phyloP scores from a whole-genome alignment of 2,797 vertebrate species.

The Propithecus perrieri region DNA sequence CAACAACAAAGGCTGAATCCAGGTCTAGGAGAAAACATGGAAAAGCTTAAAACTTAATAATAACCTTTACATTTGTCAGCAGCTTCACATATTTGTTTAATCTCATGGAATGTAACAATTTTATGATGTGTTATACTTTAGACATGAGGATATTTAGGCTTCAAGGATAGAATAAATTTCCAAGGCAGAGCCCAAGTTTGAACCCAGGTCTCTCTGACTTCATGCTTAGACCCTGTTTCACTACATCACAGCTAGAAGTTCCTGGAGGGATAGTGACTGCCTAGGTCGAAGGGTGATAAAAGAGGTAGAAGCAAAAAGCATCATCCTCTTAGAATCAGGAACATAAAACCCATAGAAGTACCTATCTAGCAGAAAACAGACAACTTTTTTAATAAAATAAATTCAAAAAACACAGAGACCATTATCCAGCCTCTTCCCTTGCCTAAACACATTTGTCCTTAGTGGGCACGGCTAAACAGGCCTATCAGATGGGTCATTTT shows the following conservation, averaged over 20 bases:
- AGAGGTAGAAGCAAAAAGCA: neutral
- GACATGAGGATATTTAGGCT: neutral
- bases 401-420: neutral
- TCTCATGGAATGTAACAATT: neutral
- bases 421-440: neutral
- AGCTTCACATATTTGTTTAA: neutral
- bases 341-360: neutral
- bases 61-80: neutral
- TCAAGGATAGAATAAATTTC: neutral
- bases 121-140: neutral
- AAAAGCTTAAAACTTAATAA: constrained; percentile 14
- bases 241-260: neutral
- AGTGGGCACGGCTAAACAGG: neutral
- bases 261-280: neutral
- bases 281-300: neutral
- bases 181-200: neutral
- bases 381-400: neutral
- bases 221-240: neutral
- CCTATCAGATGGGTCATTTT: neutral
- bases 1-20: constrained; percentile 18
- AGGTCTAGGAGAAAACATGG: neutral
- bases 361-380: neutral
- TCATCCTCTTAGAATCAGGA: neutral
- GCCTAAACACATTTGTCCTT: neutral
- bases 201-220: neutral